Conservation (phyloP, 1,140 invertebrate genomes). For the Macrobrachium rosenbergii region DNA sequence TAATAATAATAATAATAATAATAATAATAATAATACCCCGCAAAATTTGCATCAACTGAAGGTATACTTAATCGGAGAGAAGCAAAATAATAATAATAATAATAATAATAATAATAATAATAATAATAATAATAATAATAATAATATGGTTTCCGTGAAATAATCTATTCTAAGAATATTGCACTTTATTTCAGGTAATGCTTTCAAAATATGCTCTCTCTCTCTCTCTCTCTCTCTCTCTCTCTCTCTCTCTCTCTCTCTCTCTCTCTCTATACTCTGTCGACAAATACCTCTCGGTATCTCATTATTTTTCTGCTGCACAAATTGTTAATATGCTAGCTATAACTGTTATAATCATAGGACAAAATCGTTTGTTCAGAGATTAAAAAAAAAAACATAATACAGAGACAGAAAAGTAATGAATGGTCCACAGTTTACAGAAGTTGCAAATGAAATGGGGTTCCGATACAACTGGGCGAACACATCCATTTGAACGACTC, state of each 20-base stretch:
- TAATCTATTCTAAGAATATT: not conserved
- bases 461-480: too few species aligned
- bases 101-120: not conserved
- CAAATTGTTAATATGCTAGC: not conserved
- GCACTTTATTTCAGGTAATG: too few species aligned
- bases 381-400: not conserved
- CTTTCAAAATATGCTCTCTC: too few species aligned
- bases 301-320: too few species aligned
- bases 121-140: not conserved
- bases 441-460: too few species aligned
- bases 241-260: constrained; percentile 21
- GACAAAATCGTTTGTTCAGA: not conserved
- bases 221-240: too few species aligned
- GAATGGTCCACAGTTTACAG: not conserved
- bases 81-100: not conserved
- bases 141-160: not conserved
- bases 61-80: too few species aligned
- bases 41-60: too few species aligned
- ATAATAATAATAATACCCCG: too few species aligned
- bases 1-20: too few species aligned
- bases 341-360: not conserved
- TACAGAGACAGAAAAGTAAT: too few species aligned
- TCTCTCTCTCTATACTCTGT: constrained; percentile 24
- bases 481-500: too few species aligned
- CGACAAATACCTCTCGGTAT: not conserved